Conservation (phyloP, 2,888 invertebrate genomes). For the Luperina testacea region DNA sequence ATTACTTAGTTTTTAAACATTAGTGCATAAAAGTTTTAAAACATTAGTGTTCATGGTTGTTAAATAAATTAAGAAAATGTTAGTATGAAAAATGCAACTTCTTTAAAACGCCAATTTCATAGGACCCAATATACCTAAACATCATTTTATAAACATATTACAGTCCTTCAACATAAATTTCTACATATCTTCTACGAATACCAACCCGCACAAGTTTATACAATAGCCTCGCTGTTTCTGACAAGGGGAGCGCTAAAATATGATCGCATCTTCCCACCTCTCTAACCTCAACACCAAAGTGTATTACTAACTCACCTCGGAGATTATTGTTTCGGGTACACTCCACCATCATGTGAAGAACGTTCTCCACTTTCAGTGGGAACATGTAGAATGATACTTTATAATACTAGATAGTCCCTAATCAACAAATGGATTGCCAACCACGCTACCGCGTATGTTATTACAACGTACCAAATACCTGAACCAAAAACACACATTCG, state of each 20-base stretch:
- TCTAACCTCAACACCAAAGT: neutral
- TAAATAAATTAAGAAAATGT: too few relatives aligned
- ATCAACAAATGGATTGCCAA: neutral
- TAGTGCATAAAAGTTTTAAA: too few relatives aligned
- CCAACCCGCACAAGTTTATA: neutral
- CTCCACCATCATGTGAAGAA: neutral
- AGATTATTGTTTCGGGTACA: neutral
- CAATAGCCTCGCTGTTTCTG: neutral
- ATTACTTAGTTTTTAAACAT: too few relatives aligned
- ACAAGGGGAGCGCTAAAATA: neutral
- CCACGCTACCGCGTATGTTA: neutral
- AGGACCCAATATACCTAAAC: too few relatives aligned
- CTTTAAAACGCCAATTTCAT: too few relatives aligned
- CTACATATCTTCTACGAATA: neutral
- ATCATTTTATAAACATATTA: too few relatives aligned
- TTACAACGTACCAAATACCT: constrained; percentile 27
- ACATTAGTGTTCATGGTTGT: too few relatives aligned
- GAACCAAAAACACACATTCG: constrained; percentile 26
- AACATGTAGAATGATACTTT: too few relatives aligned
- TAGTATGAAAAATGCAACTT: too few relatives aligned
- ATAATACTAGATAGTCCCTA: neutral
- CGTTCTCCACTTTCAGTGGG: neutral
- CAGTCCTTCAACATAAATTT: too few relatives aligned
- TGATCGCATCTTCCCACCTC: neutral
- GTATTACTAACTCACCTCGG: neutral